These are phyloP conservation scores for Apis dorsata DNA, from an alignment of 1,140 invertebrate genomes.

Conservation along the genomic window DNA sequence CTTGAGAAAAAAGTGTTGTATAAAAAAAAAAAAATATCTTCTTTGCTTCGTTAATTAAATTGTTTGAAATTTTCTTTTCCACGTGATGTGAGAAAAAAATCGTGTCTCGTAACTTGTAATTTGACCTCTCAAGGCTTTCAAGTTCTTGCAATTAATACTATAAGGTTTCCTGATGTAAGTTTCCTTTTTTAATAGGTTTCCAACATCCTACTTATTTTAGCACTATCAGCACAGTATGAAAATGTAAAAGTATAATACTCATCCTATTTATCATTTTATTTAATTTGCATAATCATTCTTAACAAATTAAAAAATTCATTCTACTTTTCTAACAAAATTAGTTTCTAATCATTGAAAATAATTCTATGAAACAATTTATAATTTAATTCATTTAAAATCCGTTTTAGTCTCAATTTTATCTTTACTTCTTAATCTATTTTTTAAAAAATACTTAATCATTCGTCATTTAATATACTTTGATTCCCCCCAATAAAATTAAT, in stretches of 20 bases:
- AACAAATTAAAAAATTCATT: too few relatives aligned
- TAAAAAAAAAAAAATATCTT: too few relatives aligned
- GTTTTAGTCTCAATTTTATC: not conserved
- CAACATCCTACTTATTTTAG: not conserved
- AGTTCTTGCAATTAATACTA: not conserved
- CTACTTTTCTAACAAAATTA: too few relatives aligned
- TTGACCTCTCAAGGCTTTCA: constrained; percentile 25
- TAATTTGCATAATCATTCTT: too few relatives aligned
- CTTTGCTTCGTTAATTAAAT: too few relatives aligned
- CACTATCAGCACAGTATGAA: not conserved
- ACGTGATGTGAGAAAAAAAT: not conserved
- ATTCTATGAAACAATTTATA: not conserved
- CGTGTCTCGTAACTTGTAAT: not conserved
- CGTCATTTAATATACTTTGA: not conserved
- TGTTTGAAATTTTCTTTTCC: constrained; percentile 3
- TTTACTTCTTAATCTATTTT: not conserved
- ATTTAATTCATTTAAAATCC: not conserved
- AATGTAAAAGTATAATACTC: not conserved
- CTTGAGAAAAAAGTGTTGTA: too few relatives aligned
- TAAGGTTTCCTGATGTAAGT: constrained; percentile 16
- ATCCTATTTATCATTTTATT: too few relatives aligned
- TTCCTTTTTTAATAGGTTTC: constrained; percentile 9
- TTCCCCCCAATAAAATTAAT: not conserved
- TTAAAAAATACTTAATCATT: not conserved
- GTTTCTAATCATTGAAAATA: not conserved